Base-by-base conservation (phyloP, 2,888 invertebrate genomes). In the Agrotis segetum region DNA sequence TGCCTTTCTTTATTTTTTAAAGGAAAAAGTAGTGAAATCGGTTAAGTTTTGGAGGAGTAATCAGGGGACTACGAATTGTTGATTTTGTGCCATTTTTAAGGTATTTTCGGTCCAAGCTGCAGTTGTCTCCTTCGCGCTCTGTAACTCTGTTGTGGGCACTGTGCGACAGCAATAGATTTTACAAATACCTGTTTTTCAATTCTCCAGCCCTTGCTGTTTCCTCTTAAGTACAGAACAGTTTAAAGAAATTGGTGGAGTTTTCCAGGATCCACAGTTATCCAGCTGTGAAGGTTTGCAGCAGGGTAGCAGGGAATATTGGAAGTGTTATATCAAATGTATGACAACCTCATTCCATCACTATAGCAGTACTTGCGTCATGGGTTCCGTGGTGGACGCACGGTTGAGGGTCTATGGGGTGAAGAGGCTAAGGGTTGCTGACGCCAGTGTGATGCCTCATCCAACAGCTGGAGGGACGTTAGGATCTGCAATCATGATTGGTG, bases 391-490 rank as follows among this genome's bases (percentile, higher is more conserved):
- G 6, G 79, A 85, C 44, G 59, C 79, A 3, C 59, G 73, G 9
- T 60, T 84, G 29, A 73, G 60, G 40, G 82, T 86, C 1, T 69
- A 76, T 17, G 80, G 81, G 5, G 72, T 83, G 0, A 64, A 53
- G 21, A 72, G 75, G 5, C 71, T 88, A 17, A 83, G 89, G 13
- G 84, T 89, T 2, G 89, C 82, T 2, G 89, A 89, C 61, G 84
- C 83, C 29, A 89, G 90, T 63, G 67, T 87, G 0, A 89, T 97
- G 96, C 97, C 97, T 0, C 90, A 53, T 14, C 72, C 91, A 16
- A 96, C 96, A 0, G 91, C 95, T 0, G 96, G 96, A 1, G 97
- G 97, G 0, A 97, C 97, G 81, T 96, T 96, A 0, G 97, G 96
- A 0, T 96, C 97, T 0, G 79, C 84, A 1, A 81, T 90, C n/a